Base-by-base conservation (phyloP, 1,140 invertebrate genomes). In the Leptinotarsa lineolata region DNA sequence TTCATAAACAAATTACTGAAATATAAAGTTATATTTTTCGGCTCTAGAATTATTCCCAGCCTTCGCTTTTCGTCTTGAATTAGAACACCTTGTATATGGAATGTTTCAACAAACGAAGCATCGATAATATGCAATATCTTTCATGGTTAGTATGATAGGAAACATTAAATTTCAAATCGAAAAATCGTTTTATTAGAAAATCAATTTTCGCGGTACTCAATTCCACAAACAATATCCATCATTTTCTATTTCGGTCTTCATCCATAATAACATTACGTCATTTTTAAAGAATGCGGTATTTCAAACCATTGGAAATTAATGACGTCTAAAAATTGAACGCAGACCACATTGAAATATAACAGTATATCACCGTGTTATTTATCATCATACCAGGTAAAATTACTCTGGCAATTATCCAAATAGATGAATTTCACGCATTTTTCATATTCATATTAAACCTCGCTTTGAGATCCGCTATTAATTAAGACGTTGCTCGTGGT, bases 331-430 rank as follows among this genome's bases (percentile, higher is more conserved):
- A 54, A 54, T 54, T 54, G 48, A 21, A 24, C 63, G 39, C 39
- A 65, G 22, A 65, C 63, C 63, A 21, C 22, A 30, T 16, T 65
- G 63, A 65, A 22, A 65, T 22, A 65, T 65, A 30, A 65, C 63
- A 65, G n/a, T 21, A 30, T 65, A 65, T 65, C 39, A 65, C 63
- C 13, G 16, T 21, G 21, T 18, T 22, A 65, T 65, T 65, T 22
- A 65, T 65, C 63, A 39, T 65, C 21, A 39, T 65, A 22, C 22
- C 63, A 39, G 15, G 22, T 24, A 39, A 24, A 65, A 65, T 65
- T 65, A 39, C n/a, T 65, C 24, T 65, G 63, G 63, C 63, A 30
- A 16, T n/a, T 2, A 65, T 24, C 63, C 63, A 65, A 65, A 65
- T n/a, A n/a, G 63, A 13, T 24, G 24, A 63, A 63, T 63, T 63